phyloP scores from a whole-genome alignment of 2,113 vertebrate genomes.

The Notarius lentiginosus region DNA sequence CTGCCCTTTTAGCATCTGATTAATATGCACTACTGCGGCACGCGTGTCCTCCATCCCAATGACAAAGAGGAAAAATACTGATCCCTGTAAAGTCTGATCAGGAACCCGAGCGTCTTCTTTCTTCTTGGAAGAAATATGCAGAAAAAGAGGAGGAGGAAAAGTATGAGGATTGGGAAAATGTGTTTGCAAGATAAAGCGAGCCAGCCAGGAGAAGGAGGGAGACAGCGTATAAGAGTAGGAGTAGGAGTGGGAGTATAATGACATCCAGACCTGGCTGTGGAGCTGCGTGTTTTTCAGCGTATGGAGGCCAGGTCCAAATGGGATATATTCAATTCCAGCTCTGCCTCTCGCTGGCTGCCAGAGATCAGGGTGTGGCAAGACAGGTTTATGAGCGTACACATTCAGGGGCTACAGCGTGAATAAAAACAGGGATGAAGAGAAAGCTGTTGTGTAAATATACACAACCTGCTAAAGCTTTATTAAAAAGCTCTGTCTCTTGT shows the following conservation, averaged over 20 bases:
- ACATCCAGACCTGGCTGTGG: constrained; percentile 45
- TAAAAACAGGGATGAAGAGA: background rate
- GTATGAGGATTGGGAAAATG: background rate
- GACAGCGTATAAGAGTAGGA: background rate
- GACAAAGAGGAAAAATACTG: background rate
- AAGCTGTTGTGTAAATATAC: background rate
- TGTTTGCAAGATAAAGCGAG: background rate
- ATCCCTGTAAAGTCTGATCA: background rate
- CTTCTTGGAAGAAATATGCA: background rate
- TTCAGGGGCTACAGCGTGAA: background rate
- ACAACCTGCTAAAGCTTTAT: background rate
- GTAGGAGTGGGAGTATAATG: constrained; percentile 43
- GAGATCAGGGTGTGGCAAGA: constrained; percentile 35
- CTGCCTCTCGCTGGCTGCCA: constrained; percentile 22
- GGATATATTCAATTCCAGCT: constrained; percentile 49
- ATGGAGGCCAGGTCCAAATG: constrained; percentile 23
- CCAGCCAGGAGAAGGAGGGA: constrained; percentile 10
- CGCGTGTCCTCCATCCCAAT: background rate
- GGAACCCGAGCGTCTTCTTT: background rate
- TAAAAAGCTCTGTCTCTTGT: background rate
- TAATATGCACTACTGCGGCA: background rate
- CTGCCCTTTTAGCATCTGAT: constrained; percentile 13
- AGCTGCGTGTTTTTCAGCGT: constrained; percentile 24
- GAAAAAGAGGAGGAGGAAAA: background rate
- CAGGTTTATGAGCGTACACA: background rate